Evolutionary conservation across 2,888 invertebrate species (phyloP).

Genomic region (Aporophyla nigra): DNA sequence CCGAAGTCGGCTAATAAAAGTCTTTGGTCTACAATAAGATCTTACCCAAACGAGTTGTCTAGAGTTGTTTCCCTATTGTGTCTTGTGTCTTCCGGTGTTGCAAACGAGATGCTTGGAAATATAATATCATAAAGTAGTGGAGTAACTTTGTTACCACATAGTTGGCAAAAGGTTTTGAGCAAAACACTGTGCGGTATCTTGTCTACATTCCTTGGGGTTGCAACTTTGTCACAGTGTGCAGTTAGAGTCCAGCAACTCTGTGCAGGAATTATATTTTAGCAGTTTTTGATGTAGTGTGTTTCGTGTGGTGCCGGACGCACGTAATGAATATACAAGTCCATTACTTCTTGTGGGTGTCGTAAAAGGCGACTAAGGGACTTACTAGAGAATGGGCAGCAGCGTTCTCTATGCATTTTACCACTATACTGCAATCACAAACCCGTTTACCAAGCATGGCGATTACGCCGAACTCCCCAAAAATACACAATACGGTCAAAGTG

Average conservation of each 20-base stretch:
- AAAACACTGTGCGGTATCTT: slow-evolving; percentile 5
- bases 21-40: not conserved
- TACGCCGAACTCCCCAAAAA: no score
- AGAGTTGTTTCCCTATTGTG: not conserved
- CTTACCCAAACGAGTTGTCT: not conserved
- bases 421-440: no score
- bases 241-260: not conserved
- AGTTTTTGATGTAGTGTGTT: not conserved
- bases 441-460: no score
- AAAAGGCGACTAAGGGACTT: no score
- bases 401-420: no score
- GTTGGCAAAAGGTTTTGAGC: no score
- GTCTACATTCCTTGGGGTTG: slow-evolving; percentile 9
- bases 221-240: slow-evolving; percentile 4
- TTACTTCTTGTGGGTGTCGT: no score
- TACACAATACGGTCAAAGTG: no score
- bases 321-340: no score
- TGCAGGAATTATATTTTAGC: not conserved
- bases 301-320: no score
- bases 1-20: no score
- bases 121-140: slow-evolving; percentile 1
- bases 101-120: not conserved
- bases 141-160: slow-evolving; percentile 28
- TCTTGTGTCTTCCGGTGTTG: not conserved
- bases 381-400: no score